Conservation (phyloP, 35 echinoderm and acorn worm species). For the Apostichopus japonicus region DNA sequence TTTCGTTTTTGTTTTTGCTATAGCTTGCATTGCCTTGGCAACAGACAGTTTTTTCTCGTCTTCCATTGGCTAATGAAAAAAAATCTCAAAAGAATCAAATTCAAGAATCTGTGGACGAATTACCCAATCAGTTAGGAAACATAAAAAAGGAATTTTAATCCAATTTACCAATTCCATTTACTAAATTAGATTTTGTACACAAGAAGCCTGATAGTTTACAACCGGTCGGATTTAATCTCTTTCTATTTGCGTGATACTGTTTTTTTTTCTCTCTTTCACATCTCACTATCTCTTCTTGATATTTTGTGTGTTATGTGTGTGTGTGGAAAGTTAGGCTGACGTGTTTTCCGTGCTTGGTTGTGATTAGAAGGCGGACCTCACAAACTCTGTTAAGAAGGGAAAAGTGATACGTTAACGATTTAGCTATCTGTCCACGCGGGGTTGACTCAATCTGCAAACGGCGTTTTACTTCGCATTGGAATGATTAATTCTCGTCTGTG, state of each 20-base stretch:
- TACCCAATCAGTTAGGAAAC: constrained; percentile 7
- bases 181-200: constrained; percentile 53
- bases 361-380: constrained; percentile 57
- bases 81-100: neutral
- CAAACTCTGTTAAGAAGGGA: constrained; percentile 8
- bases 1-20: too few species aligned
- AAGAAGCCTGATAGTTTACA: constrained; percentile 30
- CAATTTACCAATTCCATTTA: constrained; percentile 62
- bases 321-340: neutral
- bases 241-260: neutral
- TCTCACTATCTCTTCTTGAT: neutral
- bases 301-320: neutral
- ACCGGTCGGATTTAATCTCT: constrained; percentile 43
- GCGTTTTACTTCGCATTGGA: constrained; percentile 34
- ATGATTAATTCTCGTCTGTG: constrained; percentile 53
- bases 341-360: constrained; percentile 25
- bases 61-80: neutral
- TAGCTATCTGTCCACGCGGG: constrained; percentile 50
- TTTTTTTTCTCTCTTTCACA: constrained; percentile 13
- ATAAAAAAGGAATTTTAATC: constrained; percentile 55
- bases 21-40: too few species aligned
- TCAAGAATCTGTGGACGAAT: neutral
- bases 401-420: constrained; percentile 58
- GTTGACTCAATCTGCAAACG: constrained; percentile 43
- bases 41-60: neutral